These are phyloP conservation scores for Mactromeris polynyma DNA, from an alignment of 2,888 invertebrate genomes.

Conservation along the genomic window DNA sequence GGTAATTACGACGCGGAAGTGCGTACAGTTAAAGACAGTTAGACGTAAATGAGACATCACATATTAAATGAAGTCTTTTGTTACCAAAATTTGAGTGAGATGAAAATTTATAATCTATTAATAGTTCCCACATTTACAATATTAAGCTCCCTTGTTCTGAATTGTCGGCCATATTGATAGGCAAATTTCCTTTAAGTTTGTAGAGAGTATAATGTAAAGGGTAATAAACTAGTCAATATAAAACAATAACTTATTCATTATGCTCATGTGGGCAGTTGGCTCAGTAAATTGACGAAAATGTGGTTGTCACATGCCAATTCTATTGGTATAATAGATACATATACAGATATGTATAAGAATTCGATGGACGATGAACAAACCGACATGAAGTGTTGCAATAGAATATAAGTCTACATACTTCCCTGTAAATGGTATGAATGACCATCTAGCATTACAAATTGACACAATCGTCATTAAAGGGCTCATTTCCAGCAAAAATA, in stretches of 20 bases:
- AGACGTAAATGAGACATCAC: not conserved
- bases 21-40: not conserved
- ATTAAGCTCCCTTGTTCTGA: too few species aligned
- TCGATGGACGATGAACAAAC: not conserved
- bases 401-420: not conserved
- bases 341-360: too few species aligned
- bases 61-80: slow-evolving; percentile 2
- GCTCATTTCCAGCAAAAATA: not conserved
- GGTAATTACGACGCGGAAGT: not conserved
- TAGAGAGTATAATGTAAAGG: too few species aligned
- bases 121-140: not conserved
- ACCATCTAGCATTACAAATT: not conserved
- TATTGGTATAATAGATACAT: too few species aligned
- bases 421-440: not conserved
- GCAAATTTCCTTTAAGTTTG: too few species aligned
- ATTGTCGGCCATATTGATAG: too few species aligned
- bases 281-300: too few species aligned
- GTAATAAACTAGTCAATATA: too few species aligned
- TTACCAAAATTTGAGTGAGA: not conserved
- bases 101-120: not conserved
- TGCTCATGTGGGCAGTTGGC: too few species aligned
- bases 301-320: too few species aligned
- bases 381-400: not conserved
- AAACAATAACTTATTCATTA: too few species aligned
- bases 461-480: slow-evolving; percentile 1